Percentiles rank a stretch among this genome's conserved stretches.
phyloP scores from a whole-genome alignment of 2,888 invertebrate genomes.

The Amphipyra tragopoginis region DNA sequence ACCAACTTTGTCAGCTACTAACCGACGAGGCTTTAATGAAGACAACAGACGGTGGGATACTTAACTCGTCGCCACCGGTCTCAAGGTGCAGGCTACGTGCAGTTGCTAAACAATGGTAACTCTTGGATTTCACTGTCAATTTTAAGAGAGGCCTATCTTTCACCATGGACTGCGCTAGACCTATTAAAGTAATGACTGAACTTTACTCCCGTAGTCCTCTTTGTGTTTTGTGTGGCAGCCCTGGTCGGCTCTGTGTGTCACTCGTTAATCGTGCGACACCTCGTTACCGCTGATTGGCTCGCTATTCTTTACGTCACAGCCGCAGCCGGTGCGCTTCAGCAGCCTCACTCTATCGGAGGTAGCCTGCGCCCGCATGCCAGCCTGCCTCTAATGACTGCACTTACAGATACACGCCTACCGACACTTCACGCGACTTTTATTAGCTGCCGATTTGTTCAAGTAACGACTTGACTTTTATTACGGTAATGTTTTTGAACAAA shows the following conservation, averaged over 20 bases:
- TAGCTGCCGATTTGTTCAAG: constrained; percentile 20
- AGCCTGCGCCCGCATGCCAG: background rate
- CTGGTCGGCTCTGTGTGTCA: constrained; percentile 9
- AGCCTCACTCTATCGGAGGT: too few species aligned
- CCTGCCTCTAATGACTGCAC: constrained; percentile 16
- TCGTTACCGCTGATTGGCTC: constrained; percentile 61
- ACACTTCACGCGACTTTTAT: constrained; percentile 15
- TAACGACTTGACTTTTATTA: constrained; percentile 17
- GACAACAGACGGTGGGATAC: too few species aligned
- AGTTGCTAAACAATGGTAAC: too few species aligned
- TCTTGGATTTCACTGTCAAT: too few species aligned
- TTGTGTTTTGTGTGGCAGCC: constrained; percentile 10
- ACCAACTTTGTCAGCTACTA: too few species aligned
- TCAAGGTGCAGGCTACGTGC: too few species aligned
- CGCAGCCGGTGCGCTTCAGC: constrained; percentile 4
- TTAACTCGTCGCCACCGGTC: too few species aligned
- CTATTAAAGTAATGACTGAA: too few species aligned
- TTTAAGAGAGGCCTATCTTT: too few species aligned
- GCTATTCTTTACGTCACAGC: constrained; percentile 32
- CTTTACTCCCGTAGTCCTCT: too few species aligned
- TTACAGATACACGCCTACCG: background rate
- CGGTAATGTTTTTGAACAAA: background rate
- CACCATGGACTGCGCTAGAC: too few species aligned
- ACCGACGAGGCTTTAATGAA: too few species aligned
- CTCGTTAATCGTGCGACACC: constrained; percentile 55